phyloP scores from a whole-genome alignment of 1,140 invertebrate species.

The Pseudomyrmex sp. region DNA sequence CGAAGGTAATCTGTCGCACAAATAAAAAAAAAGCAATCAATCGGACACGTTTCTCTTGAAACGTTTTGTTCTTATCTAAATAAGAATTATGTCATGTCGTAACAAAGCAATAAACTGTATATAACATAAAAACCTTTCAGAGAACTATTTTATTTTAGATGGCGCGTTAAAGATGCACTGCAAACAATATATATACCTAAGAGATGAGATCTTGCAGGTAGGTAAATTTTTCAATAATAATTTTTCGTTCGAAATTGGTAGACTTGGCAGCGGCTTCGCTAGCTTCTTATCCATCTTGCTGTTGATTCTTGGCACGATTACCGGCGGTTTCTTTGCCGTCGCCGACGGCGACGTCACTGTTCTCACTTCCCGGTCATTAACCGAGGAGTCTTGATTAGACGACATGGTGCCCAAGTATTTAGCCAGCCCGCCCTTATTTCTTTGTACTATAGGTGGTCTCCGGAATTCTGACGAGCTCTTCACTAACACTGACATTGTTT shows the following conservation, averaged over 20 bases:
- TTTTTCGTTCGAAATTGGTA: constrained; percentile 76
- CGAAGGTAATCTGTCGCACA: constrained; percentile 68
- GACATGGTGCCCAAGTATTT: constrained; percentile 78
- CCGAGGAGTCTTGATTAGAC: constrained; percentile 48
- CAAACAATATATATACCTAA: constrained; percentile 65
- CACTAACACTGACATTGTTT: constrained; percentile 80
- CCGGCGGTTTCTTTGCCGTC: constrained; percentile 72
- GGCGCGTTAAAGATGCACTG: not conserved
- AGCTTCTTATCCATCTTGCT: constrained; percentile 80
- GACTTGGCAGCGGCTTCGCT: constrained; percentile 74
- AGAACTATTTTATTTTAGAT: too few relatives aligned
- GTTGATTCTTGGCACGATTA: constrained; percentile 73
- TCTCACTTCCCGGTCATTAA: constrained; percentile 78
- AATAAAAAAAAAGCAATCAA: not conserved
- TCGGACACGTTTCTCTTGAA: not conserved
- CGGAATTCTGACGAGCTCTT: constrained; percentile 82
- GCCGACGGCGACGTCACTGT: constrained; percentile 74
- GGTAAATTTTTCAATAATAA: constrained; percentile 73
- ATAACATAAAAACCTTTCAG: too few relatives aligned
- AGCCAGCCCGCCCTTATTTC: constrained; percentile 81
- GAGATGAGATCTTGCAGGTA: constrained; percentile 75
- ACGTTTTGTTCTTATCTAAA: not conserved
- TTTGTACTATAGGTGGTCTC: constrained; percentile 81
- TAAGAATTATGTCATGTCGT: too few relatives aligned
- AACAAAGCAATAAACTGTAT: too few relatives aligned